Percentiles rank a stretch among this genome's conserved stretches.
phyloP scores from a whole-genome alignment of 2,113 vertebrate genomes.

The Spea bombifrons region DNA sequence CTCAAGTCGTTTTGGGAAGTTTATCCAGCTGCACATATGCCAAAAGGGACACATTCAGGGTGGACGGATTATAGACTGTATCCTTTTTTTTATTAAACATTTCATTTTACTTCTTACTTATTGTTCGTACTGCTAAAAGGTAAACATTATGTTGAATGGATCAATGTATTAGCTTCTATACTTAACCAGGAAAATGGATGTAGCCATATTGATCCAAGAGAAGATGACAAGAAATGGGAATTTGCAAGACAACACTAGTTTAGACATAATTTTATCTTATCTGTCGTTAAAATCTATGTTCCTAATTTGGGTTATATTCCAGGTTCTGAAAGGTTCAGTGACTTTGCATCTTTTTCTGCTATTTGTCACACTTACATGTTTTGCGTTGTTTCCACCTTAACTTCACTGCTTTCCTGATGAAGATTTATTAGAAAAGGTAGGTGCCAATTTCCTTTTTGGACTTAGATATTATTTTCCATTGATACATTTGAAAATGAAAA shows the following conservation, averaged over 20 bases:
- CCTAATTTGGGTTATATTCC: too few relatives aligned
- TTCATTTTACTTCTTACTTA: constrained; percentile 65
- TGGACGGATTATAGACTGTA: constrained; percentile 96
- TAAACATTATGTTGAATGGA: too few relatives aligned
- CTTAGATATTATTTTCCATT: not conserved
- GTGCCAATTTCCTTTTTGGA: constrained; percentile 45
- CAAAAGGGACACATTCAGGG: constrained; percentile 96
- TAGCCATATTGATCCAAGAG: too few relatives aligned
- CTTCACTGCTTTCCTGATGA: constrained; percentile 55
- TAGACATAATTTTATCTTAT: too few relatives aligned
- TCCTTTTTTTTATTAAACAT: constrained; percentile 68
- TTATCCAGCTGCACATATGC: constrained; percentile 90
- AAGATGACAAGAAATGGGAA: too few relatives aligned
- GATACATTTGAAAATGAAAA: not conserved
- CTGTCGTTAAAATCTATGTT: too few relatives aligned
- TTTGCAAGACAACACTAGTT: too few relatives aligned
- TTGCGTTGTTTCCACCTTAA: constrained; percentile 62
- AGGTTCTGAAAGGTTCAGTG: too few relatives aligned
- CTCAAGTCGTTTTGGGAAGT: constrained; percentile 97
- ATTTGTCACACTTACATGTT: too few relatives aligned
- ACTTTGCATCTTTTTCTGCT: too few relatives aligned
- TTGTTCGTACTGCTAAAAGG: not conserved
- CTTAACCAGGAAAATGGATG: too few relatives aligned
- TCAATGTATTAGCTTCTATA: too few relatives aligned
- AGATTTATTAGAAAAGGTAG: constrained; percentile 91